A percentile compares a stretch with the other conserved stretches of the same genome.
These are phyloP conservation scores for Spatulosminthurus flaviceps DNA, from an alignment of 2,888 invertebrate species.

Conservation along the genomic window DNA sequence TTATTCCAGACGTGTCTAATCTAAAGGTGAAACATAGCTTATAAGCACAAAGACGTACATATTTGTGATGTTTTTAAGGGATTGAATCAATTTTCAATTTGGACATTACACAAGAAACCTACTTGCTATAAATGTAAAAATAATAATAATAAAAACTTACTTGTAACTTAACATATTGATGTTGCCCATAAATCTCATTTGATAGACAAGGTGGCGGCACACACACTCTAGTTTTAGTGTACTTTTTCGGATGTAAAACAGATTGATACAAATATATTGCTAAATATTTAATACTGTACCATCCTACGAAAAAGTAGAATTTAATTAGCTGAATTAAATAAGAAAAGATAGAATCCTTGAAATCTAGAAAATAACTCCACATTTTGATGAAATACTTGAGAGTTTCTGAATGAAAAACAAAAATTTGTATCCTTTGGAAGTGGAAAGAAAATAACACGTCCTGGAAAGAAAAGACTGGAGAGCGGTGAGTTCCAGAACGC, in stretches of 20 bases:
- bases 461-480: no score
- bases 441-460: no score
- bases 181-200: conserved; percentile 58
- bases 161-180: conserved; percentile 61
- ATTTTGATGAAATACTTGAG: neutral
- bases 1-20: no score
- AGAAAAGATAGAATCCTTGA: conserved; percentile 21
- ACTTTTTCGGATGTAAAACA: conserved; percentile 59
- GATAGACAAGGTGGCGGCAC: conserved; percentile 62
- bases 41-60: no score
- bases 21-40: no score
- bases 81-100: no score
- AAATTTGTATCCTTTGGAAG: no score
- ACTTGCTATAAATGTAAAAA: neutral
- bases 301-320: conserved; percentile 55
- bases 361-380: neutral
- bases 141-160: conserved; percentile 49
- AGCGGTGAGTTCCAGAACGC: no score
- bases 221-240: conserved; percentile 50
- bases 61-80: no score
- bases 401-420: no score
- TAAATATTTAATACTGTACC: conserved; percentile 60
- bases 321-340: conserved; percentile 39
- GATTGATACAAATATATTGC: conserved; percentile 57
- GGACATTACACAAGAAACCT: no score